Evolutionary conservation across 2,888 invertebrate genomes (phyloP), one percentile per base, ranked within the genome.

Genomic region (Mythimna pallens): DNA sequence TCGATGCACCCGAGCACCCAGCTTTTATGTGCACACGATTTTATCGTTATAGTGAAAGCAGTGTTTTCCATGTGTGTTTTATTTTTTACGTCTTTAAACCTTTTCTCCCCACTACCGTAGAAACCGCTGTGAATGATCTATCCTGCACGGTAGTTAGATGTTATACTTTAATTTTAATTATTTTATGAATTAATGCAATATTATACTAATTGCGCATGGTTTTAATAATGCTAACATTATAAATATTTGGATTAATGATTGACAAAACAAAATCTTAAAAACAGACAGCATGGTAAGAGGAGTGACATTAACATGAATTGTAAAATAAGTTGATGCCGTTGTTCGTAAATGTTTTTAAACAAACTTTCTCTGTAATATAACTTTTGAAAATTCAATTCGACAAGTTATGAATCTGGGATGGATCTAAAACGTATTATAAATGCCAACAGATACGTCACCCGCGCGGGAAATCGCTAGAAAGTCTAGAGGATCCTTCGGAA

Each of bases 401-500:
- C 22, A 65, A 25, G 34, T 68, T 47, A 4, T 10, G 50, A 58
- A 70, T 43, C 8, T 6, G n/a, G 55, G 17, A 68, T 74, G 36
- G 73, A 69, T 75, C 67, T 71, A 83, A 75, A 80, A 73, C 47
- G 52, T 70, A 17, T 47, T 50, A 59, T 30, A 68, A 81, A 83
- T 81, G 73, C 88, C 94, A 92, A 85, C 97, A 98, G 98, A 97
- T 98, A 86, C 97, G 98, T 89, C 98, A 98, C 87, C 98, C 98
- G 70, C 97, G 98, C 86, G 98, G 98, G 63, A 98, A 98, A 94
- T 98, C 98, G 30, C 96, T 98, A 85, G 98, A 98, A 94, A 98
- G 98, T 82, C 95, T 98, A 82, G 98, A 98, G 92, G 98, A 98
- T 88, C 98, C 98, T 47, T 97, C 97, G 62, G 97, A 97, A 87